These are phyloP conservation scores for Archocentrus centrarchus DNA, from an alignment of 2,113 vertebrate genomes.

Conservation along the genomic window DNA sequence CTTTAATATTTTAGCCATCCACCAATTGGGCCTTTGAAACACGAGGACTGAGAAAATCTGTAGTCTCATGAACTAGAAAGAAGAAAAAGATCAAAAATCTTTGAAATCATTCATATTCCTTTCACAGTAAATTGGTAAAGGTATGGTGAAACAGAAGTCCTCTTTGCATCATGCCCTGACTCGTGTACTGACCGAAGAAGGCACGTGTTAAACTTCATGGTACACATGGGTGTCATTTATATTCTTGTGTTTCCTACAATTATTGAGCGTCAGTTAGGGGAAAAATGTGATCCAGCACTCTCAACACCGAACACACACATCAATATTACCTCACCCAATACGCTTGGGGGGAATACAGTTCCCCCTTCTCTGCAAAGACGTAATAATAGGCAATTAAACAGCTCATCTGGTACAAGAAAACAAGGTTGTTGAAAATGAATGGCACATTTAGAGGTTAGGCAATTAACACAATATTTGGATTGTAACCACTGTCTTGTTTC, in stretches of 20 bases:
- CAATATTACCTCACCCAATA: conserved; percentile 54
- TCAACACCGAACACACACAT: conserved; percentile 15
- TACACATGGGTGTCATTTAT: conserved; percentile 47
- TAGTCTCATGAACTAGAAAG: not conserved
- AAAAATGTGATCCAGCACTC: conserved; percentile 55
- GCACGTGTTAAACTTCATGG: not conserved
- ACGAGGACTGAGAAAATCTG: not conserved
- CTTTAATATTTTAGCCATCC: not conserved
- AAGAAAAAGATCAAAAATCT: too few relatives aligned
- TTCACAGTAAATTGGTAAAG: not conserved
- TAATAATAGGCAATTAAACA: conserved; percentile 76
- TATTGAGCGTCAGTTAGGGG: conserved; percentile 51
- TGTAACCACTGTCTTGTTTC: conserved; percentile 41
- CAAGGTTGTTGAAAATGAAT: conserved; percentile 64
- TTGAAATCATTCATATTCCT: not conserved
- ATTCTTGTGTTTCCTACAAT: conserved; percentile 27
- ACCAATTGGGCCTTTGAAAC: not conserved
- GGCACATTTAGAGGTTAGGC: conserved; percentile 56
- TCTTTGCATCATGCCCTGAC: not conserved
- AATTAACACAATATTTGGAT: conserved; percentile 46
- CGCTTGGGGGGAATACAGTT: conserved; percentile 57
- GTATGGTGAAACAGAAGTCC: not conserved
- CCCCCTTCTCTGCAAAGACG: conserved; percentile 38
- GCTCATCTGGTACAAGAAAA: conserved; percentile 59
- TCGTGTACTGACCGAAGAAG: not conserved